Conservation (phyloP, 2,113 vertebrate genomes). For the Pygoscelis antarcticus region DNA sequence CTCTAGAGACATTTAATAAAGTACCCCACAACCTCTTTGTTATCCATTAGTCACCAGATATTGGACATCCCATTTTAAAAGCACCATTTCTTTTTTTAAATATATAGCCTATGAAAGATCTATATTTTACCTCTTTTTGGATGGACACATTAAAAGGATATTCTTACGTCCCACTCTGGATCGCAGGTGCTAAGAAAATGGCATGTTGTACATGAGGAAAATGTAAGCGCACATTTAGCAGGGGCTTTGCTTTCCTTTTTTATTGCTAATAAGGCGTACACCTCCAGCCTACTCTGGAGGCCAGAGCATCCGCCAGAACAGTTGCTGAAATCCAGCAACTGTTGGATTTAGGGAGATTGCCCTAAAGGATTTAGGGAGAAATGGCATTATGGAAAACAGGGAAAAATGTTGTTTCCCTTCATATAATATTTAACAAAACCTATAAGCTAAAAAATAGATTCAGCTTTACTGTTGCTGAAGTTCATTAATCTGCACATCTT, state of each 20-base stretch:
- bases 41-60: constrained; percentile 59
- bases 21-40: constrained; percentile 27
- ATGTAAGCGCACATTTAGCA: not conserved
- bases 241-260: not conserved
- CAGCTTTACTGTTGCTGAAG: not conserved
- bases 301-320: not conserved
- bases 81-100: constrained; percentile 31
- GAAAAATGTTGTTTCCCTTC: not conserved
- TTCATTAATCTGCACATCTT: not conserved
- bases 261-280: not conserved
- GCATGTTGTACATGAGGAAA: not conserved
- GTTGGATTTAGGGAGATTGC: not conserved
- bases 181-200: not conserved
- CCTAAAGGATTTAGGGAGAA: not conserved
- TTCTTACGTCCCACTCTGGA: not conserved
- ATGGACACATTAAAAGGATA: constrained; percentile 9
- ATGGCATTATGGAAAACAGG: not conserved
- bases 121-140: constrained; percentile 21
- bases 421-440: not conserved
- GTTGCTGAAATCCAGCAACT: not conserved
- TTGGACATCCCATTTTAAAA: constrained; percentile 58
- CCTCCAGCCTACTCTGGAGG: not conserved
- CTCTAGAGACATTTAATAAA: constrained; percentile 56
- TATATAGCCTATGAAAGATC: constrained; percentile 29
- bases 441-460: not conserved